These are phyloP conservation scores for Poeciliopsis paucimaculata DNA, from an alignment of 2,797 vertebrate species.

Conservation along the genomic window DNA sequence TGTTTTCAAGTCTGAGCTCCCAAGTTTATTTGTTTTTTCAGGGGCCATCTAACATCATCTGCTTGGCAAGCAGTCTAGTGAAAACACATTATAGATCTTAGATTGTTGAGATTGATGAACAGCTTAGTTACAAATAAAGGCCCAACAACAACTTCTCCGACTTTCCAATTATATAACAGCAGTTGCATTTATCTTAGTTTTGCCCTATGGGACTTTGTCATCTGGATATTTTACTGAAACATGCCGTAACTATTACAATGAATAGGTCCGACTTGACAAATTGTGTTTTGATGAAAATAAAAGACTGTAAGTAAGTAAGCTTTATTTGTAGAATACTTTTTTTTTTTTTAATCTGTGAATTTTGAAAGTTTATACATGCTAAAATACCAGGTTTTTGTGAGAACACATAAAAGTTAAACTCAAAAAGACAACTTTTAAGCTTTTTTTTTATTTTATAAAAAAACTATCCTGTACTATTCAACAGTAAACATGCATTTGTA, in stretches of 20 bases:
- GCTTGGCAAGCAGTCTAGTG: neutral
- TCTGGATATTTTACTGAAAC: neutral
- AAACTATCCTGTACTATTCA: neutral
- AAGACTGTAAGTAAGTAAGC: neutral
- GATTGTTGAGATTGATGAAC: neutral
- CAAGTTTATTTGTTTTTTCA: neutral
- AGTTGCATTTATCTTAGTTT: neutral
- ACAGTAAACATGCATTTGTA: neutral
- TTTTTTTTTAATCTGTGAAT: neutral
- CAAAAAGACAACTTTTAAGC: no score
- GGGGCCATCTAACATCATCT: neutral
- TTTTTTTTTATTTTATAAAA: neutral
- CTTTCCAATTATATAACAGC: neutral
- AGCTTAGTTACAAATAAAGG: neutral
- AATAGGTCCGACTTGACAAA: neutral
- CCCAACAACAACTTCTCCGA: no score
- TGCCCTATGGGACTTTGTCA: neutral
- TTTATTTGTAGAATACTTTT: neutral
- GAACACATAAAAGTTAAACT: no score
- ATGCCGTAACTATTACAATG: neutral
- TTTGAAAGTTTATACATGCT: neutral
- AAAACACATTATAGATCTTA: neutral
- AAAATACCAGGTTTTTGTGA: neutral
- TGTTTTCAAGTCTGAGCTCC: slow-evolving; percentile 2
- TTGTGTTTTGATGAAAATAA: neutral